Evolutionary conservation across 2,113 vertebrate species (phyloP), one percentile per base, ranked within the genome.

Genomic region (Serinus canaria): DNA sequence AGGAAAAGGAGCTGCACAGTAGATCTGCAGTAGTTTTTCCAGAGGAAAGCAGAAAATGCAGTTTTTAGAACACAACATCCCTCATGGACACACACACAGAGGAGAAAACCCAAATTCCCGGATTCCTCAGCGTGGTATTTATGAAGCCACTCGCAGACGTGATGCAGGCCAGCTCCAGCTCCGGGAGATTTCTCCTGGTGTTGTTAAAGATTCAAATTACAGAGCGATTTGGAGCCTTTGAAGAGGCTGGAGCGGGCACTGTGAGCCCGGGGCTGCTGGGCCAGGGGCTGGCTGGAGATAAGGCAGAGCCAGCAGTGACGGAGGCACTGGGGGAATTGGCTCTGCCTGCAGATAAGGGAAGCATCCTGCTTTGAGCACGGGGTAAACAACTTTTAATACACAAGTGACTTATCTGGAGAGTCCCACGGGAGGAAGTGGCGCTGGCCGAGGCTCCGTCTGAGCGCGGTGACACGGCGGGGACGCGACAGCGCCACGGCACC

Each of bases 311-410:
- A 55, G 92, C 70, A 47, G 15, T 50, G 70, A 84, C 20, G 10
- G 86, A 73, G 89, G 89, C 92, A 24, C 81, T 31, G 84, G 47
- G 82, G 82, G 80, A 89, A 92, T 95, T 8, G 22, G 52, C 74
- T 94, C 90, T 63, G 92, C 90, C 52, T 39, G 87, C 90, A 95
- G 96, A 96, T 95, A 96, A 92, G 95, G 87, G 79, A 95, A 95
- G 93, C 90, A 92, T 96, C 96, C 96, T 96, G 96, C 93, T 89
- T 9, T 2, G n/a, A 89, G 82, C 66, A 59, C 1, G 53, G 87
- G 56, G 82, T 95, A 96, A 96, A 92, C 93, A 96, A 84, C 87
- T 95, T 87, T 11, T 68, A 27, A 89, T 94, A 84, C 47, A 52
- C 93, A 62, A 83, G 56, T 31, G 18, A 52, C 50, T 84, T 92